Base-by-base conservation (phyloP, 2,113 vertebrate genomes). In the Phalacrocorax pelagicus region DNA sequence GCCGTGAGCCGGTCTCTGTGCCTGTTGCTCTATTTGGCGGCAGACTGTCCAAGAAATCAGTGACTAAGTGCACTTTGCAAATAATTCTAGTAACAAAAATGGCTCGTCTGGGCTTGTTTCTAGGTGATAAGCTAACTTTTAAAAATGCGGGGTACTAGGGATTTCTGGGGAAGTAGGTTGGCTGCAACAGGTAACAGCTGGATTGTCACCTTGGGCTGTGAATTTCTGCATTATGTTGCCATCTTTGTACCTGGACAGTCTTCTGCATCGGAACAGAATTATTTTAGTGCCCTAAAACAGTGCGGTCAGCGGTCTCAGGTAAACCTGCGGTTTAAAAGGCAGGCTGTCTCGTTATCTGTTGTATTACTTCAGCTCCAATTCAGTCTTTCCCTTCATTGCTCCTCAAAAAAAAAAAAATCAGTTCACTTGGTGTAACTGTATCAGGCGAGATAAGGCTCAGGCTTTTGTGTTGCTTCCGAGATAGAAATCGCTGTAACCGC, bases 281-380 rank as follows among this genome's bases (percentile, higher is more conserved):
- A 75, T 62, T 89, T 66, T 29, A 72, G 88, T 63, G 69, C 52
- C 70, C 47, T 87, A 15, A 78, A 91, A 62, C 51, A 38, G 44
- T 72, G 44, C 8, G 3, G 30, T 82, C 74, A 19, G 85, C 52
- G 15, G 8, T 21, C 24, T 79, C 2, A 6, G 77, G 47, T 88
- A 84, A 81, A 75, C 18, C 80, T 78, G 77, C 54, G 55, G 65
- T 81, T 70, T 58, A 54, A 81, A 73, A 91, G 67, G 75, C 89
- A 83, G 66, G 20, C 38, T 72, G 40, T 23, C 72, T 44, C 59
- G 27, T 58, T 11, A 2, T 72, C 44, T 86, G 59, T 36, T 63
- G 21, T 27, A 44, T 93, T 78, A 84, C 16, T 88, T 94, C 80
- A 88, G 83, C 80, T 94, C 86, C 52, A 69, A 17, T 92, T 95